phyloP scores from a whole-genome alignment of 2,888 invertebrate species.

The Agapetus fuscipes region DNA sequence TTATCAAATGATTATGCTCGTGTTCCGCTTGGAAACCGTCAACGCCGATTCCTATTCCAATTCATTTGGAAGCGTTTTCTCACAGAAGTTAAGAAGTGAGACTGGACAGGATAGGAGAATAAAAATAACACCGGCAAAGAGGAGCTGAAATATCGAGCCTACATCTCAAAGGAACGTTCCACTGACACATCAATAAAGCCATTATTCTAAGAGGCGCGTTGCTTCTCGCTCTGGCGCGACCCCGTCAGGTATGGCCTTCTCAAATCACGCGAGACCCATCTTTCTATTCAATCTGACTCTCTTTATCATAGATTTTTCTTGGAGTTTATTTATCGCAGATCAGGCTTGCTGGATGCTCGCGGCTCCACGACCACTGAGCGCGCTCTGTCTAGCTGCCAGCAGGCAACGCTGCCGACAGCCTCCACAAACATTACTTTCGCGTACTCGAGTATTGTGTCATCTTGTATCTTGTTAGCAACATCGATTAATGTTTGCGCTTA shows the following conservation, averaged over 20 bases:
- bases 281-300: slow-evolving; percentile 20
- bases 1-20: too few species aligned
- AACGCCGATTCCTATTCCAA: too few species aligned
- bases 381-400: slow-evolving; percentile 1
- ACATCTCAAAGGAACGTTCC: slow-evolving; percentile 9
- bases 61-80: too few species aligned
- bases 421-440: slow-evolving; percentile 4
- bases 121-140: too few species aligned
- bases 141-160: too few species aligned
- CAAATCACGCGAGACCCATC: slow-evolving; percentile 20
- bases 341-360: slow-evolving; percentile 15
- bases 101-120: too few species aligned
- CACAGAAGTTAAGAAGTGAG: too few species aligned
- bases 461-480: slow-evolving; percentile 10
- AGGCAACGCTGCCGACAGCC: not conserved
- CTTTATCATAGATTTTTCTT: slow-evolving; percentile 21
- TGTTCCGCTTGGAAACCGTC: too few species aligned
- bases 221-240: slow-evolving; percentile 18
- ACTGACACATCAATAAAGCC: slow-evolving; percentile 22
- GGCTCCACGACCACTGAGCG: too few species aligned
- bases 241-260: slow-evolving; percentile 12
- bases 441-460: slow-evolving; percentile 10
- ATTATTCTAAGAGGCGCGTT: slow-evolving; percentile 21
- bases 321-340: slow-evolving; percentile 21
- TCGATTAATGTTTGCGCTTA: not conserved